Conservation (phyloP, 1,140 invertebrate species). For the Brachionus asplanchnoidis region DNA sequence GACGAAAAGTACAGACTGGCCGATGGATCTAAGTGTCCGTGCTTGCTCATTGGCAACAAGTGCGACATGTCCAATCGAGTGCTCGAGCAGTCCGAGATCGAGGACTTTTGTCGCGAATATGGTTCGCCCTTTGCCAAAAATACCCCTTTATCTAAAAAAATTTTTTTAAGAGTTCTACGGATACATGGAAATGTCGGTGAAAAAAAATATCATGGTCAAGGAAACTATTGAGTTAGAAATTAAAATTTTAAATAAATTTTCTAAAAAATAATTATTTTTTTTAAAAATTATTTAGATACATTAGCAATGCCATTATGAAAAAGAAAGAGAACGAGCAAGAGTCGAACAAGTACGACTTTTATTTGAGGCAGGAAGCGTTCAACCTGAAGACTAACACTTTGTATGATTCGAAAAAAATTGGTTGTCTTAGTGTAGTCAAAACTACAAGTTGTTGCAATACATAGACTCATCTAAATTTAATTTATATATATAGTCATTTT, state of each 20-base stretch:
- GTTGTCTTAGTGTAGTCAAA: slow-evolving; percentile 20
- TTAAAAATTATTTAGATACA: slow-evolving; percentile 14
- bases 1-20: slow-evolving; percentile 12
- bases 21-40: slow-evolving; percentile 17
- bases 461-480: background rate
- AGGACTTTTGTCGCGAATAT: slow-evolving; percentile 31
- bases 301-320: slow-evolving; percentile 19
- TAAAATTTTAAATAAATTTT: background rate
- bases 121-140: background rate
- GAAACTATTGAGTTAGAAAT: slow-evolving; percentile 23
- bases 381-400: background rate
- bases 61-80: slow-evolving; percentile 29
- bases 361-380: slow-evolving; percentile 2
- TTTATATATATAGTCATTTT: background rate
- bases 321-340: background rate
- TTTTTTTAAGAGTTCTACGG: slow-evolving; percentile 34
- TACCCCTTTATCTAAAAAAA: background rate
- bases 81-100: slow-evolving; percentile 21
- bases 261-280: background rate
- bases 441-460: slow-evolving; percentile 31
- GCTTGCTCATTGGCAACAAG: slow-evolving; percentile 34
- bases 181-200: slow-evolving; percentile 40
- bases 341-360: slow-evolving; percentile 8
- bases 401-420: slow-evolving; percentile 14
- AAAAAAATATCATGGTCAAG: slow-evolving; percentile 42